Evolutionary conservation across 2,888 invertebrate genomes (phyloP).

Genomic region (Mactromeris polynyma): DNA sequence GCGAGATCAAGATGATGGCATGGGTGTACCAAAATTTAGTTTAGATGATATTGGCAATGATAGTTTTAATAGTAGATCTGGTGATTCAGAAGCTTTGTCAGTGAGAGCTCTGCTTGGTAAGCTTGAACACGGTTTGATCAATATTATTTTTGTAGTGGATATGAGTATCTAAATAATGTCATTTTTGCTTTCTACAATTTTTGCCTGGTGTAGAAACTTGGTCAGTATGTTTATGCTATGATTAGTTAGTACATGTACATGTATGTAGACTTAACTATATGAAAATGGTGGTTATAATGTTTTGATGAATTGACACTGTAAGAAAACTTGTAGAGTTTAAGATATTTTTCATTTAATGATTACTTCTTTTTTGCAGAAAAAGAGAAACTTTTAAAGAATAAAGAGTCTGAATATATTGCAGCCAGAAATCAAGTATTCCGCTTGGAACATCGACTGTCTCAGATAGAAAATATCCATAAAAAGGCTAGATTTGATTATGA

Average conservation of each 20-base stretch:
- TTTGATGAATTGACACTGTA: no score
- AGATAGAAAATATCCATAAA: slow-evolving; percentile 72
- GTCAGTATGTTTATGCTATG: no score
- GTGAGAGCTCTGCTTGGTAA: slow-evolving; percentile 71
- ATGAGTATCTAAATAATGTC: no score
- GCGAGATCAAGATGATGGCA: slow-evolving; percentile 62
- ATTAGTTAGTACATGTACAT: no score
- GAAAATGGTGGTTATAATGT: no score
- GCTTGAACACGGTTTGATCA: background rate
- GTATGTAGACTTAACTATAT: no score
- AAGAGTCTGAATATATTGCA: slow-evolving; percentile 73
- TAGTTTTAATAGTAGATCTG: slow-evolving; percentile 31
- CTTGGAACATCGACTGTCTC: slow-evolving; percentile 70
- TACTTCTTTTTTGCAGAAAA: slow-evolving; percentile 64
- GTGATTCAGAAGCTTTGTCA: slow-evolving; percentile 58
- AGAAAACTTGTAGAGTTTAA: no score
- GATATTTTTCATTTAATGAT: no score
- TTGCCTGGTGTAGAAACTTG: no score
- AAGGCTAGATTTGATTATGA: slow-evolving; percentile 75
- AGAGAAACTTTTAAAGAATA: slow-evolving; percentile 71
- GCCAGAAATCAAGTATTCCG: slow-evolving; percentile 75
- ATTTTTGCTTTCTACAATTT: no score
- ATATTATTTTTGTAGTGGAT: no score
- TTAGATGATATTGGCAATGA: slow-evolving; percentile 51
- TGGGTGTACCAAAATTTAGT: slow-evolving; percentile 56